Evolutionary conservation across 2,797 vertebrate genomes (phyloP), one percentile per base, ranked within the genome.

Genomic region (Cryptoprocta ferox): DNA sequence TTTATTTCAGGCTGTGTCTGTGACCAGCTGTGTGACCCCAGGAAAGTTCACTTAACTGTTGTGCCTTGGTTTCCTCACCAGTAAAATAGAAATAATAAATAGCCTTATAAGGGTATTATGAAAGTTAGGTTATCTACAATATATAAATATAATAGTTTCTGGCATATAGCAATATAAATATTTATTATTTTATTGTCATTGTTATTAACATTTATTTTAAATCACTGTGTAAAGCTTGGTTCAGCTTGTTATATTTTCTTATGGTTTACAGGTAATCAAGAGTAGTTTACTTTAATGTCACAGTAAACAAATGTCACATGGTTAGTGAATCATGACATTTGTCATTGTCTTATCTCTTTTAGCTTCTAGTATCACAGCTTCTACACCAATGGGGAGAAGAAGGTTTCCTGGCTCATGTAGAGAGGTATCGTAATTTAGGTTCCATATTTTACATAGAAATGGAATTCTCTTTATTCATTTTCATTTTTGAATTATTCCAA

Each of bases 361-460:
- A 99, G 99, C 97, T 99, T 88, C 98, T 99, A 98, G 97, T 99
- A 97, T 98, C 98, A 83, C 98, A 99, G 97, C 98, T 99, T 96
- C 98, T 99, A 96, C 98, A 99, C 66, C 98, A 98, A 8, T 99
- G 99, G 99, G 99, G 99, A 94, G 98, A 99, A 97, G 99, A 99
- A 0, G 99, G 99, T 56, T 99, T 99, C 98, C 98, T 99, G 97
- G 98, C 99, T 71, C 99, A 99, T 11, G 88, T 99, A 90, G 99
- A 99, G n/a, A 98, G 99, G 99, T 99, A 98, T 19, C 94, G 13
- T 39, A 37, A 56, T 86, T 76, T 92, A 53, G 45, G 6, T 78
- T 91, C 39, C 28, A 13, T 75, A 30, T 79, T 82, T 90, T 45
- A 95, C 7, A 76, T 13, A 73, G 65, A 94, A 89, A 78, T 61